These are phyloP conservation scores for Beris chalybata DNA, from an alignment of 2,888 invertebrate species.

Conservation along the genomic window DNA sequence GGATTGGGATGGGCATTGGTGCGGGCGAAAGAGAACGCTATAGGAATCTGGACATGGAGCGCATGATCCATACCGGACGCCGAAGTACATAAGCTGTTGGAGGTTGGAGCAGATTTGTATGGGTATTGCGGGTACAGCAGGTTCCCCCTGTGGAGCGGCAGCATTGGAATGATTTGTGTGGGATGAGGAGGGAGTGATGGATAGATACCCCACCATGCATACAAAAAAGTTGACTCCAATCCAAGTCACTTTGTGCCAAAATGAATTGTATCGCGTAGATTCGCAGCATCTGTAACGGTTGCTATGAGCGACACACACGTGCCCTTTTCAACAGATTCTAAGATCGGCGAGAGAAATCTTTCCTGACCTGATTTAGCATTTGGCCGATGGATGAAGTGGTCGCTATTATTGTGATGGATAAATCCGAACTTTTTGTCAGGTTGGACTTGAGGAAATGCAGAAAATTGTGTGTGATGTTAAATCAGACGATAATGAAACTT, in stretches of 20 bases:
- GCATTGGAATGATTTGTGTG: neutral
- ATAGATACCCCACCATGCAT: neutral
- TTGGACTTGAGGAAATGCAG: too few relatives aligned
- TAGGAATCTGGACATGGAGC: conserved; percentile 3
- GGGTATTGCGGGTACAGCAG: neutral
- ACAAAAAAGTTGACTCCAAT: neutral
- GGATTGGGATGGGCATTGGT: conserved; percentile 17
- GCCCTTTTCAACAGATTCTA: conserved; percentile 7
- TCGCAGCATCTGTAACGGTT: conserved; percentile 25
- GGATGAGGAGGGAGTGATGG: neutral
- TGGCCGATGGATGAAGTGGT: neutral
- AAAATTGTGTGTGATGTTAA: too few relatives aligned
- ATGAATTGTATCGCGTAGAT: conserved; percentile 27
- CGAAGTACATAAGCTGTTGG: conserved; percentile 13
- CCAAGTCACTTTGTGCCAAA: conserved; percentile 16
- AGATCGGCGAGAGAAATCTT: neutral
- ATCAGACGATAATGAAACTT: too few relatives aligned
- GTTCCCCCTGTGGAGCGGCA: neutral
- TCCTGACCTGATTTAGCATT: conserved; percentile 21
- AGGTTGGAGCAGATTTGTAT: conserved; percentile 3
- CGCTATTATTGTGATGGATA: conserved; percentile 7
- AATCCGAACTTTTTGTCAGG: too few relatives aligned
- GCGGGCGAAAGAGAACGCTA: conserved; percentile 22
- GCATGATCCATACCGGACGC: conserved; percentile 21
- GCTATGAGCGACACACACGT: conserved; percentile 14